Base-by-base conservation (phyloP, 2,888 invertebrate genomes). In the Xanthia icteritia region DNA sequence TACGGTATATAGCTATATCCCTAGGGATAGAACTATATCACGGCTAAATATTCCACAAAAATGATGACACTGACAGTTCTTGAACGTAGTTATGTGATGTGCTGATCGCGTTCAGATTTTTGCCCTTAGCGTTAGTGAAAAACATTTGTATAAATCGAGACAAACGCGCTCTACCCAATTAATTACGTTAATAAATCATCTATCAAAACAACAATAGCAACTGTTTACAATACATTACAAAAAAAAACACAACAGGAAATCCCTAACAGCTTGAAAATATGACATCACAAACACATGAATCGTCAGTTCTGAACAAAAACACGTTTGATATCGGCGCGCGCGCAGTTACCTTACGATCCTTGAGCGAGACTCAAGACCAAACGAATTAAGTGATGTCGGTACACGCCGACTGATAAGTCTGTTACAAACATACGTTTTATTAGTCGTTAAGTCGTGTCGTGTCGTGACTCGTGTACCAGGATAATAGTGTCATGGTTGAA, bases 311-410 rank as follows among this genome's bases (percentile, higher is more conserved):
- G 64, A 79, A 80, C 86, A 82, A 80, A 80, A 80, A 65, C 72
- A 73, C 68, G 72, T 54, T 51, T 69, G 68, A 66, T 71, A 60
- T 66, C 51, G 51, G 70, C 76, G 84, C 54, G 5, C 71, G 60
- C 77, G 81, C 84, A 84, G 84, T 77, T 66, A 69, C 63, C 60
- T 78, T 73, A 77, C 60, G 79, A 75, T 70, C 82, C 82, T 87
- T 86, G 87, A 82, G 74, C 77, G 69, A 73, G 80, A 77, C 77
- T 77, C 81, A 84, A 85, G 83, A 83, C 77, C 81, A 84, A 82
- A 65, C 51, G 73, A 69, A 81, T 84, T 67, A 48, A 77, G 68
- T 75, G 65, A 68, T 73, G 70, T 64, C 54, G 68, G 71, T 71
- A 61, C 64, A 56, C 39, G 69, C 48, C 20, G 67, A 9, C 20